Evolutionary conservation across 1,140 invertebrate genomes (phyloP).

Genomic region (Phymastichus coffea): DNA sequence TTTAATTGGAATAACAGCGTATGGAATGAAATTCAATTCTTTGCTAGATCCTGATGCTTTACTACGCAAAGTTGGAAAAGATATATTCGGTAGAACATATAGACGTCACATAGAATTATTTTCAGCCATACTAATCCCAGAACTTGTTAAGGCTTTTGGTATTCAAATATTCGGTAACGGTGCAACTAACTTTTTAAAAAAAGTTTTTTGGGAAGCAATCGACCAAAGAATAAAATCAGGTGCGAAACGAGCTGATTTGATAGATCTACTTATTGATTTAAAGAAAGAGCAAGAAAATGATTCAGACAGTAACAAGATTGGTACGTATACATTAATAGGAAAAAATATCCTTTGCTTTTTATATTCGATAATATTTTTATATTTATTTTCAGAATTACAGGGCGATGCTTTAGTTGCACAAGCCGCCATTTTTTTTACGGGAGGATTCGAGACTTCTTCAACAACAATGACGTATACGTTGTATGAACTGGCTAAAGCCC

Average conservation of each 20-base stretch:
- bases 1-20: conserved; percentile 54
- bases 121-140: conserved; percentile 32
- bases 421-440: conserved; percentile 66
- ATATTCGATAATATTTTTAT: neutral
- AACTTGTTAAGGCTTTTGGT: conserved; percentile 28
- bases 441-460: conserved; percentile 66
- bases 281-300: conserved; percentile 46
- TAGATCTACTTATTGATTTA: conserved; percentile 60
- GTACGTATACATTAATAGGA: too few species aligned
- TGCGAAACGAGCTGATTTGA: conserved; percentile 56
- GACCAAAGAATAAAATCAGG: conserved; percentile 39
- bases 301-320: neutral
- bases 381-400: conserved; percentile 49
- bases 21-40: conserved; percentile 53
- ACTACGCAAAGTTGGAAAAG: conserved; percentile 36
- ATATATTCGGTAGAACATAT: conserved; percentile 54
- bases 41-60: conserved; percentile 44
- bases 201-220: conserved; percentile 38
- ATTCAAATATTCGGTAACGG: conserved; percentile 34
- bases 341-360: too few species aligned
- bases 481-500: conserved; percentile 61
- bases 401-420: conserved; percentile 68
- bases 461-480: conserved; percentile 58
- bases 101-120: conserved; percentile 40
- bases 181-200: conserved; percentile 35